phyloP scores from a whole-genome alignment of 2,113 vertebrate genomes.

The Ceuthmochares aereus region DNA sequence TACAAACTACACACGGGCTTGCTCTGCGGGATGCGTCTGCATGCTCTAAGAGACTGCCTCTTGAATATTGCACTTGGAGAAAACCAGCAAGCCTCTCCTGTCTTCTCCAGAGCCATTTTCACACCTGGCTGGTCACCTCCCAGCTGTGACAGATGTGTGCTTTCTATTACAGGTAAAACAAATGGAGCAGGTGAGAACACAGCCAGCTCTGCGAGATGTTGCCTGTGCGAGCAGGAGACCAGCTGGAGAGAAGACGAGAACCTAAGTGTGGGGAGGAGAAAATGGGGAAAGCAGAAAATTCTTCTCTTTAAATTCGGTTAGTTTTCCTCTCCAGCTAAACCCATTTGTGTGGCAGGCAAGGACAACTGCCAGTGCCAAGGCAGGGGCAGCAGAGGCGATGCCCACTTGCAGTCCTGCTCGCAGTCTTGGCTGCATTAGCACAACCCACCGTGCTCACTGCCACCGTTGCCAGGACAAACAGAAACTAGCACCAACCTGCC shows the following conservation, averaged over 20 bases:
- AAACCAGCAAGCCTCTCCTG: neutral
- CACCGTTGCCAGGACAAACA: neutral
- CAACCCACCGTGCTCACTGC: neutral
- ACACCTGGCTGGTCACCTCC: neutral
- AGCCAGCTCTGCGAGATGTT: neutral
- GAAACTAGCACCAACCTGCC: neutral
- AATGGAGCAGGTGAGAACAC: neutral
- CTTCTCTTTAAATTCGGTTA: neutral
- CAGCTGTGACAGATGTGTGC: constrained; percentile 3
- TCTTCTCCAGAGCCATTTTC: neutral
- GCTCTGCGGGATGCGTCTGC: fast-evolving
- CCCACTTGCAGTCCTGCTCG: neutral
- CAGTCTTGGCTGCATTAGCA: neutral
- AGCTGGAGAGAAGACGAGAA: neutral
- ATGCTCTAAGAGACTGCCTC: neutral
- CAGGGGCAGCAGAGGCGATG: neutral
- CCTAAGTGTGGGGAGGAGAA: neutral
- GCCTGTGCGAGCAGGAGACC: neutral
- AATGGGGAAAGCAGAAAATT: neutral
- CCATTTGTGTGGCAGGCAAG: neutral
- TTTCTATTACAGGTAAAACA: neutral
- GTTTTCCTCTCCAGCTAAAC: neutral
- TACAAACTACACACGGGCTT: neutral
- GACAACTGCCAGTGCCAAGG: neutral
- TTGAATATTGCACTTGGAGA: neutral